Evolutionary conservation across 2,888 invertebrate species (phyloP).

Genomic region (Colletes collaris): DNA sequence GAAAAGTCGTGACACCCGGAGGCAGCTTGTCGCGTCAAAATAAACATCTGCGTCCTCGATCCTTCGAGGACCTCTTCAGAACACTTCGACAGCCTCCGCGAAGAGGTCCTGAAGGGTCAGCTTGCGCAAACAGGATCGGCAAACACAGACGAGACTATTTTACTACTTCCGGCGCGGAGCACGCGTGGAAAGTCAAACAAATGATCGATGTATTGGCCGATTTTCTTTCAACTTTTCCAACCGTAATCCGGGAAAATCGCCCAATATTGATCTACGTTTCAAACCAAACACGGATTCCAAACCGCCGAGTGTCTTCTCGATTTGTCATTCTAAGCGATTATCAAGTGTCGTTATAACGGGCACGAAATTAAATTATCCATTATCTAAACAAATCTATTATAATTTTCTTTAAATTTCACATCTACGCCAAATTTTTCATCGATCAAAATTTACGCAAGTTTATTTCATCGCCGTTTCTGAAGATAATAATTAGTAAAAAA

Average conservation of each 20-base stretch:
- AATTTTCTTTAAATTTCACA: too few species aligned
- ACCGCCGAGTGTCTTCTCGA: not conserved
- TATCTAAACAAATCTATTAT: too few species aligned
- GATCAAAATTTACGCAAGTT: too few species aligned
- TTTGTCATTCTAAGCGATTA: too few species aligned
- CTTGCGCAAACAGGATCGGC: constrained; percentile 67
- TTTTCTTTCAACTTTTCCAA: constrained; percentile 3
- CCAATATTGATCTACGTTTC: constrained; percentile 23
- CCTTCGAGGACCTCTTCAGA: constrained; percentile 62
- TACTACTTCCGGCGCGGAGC: constrained; percentile 63
- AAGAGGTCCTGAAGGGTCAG: constrained; percentile 70
- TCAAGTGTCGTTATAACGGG: too few species aligned
- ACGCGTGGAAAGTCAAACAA: constrained; percentile 49
- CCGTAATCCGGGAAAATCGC: constrained; percentile 21
- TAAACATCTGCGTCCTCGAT: constrained; percentile 76
- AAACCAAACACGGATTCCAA: constrained; percentile 2
- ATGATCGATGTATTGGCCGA: constrained; percentile 57
- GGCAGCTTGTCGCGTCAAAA: constrained; percentile 67
- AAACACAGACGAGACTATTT: constrained; percentile 43
- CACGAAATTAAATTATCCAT: too few species aligned
- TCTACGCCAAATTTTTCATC: too few species aligned
- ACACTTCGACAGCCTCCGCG: constrained; percentile 54
- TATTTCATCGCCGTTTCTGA: too few species aligned
- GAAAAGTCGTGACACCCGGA: constrained; percentile 51
- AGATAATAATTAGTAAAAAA: too few species aligned